phyloP scores from a whole-genome alignment of 2,888 invertebrate genomes.

The Andricus quercusramuli region DNA sequence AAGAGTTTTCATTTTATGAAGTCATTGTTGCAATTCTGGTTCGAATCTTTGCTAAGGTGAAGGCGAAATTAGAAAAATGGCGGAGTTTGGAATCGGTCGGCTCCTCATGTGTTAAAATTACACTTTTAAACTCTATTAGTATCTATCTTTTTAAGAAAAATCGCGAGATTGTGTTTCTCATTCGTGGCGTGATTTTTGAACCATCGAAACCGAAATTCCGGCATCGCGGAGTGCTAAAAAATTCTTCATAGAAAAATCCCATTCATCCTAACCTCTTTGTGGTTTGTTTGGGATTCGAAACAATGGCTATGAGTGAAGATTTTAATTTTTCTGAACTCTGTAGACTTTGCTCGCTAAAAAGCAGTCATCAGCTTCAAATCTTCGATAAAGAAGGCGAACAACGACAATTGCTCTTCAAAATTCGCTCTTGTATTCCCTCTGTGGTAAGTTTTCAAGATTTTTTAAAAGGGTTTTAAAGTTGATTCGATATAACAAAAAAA shows the following conservation, averaged over 20 bases:
- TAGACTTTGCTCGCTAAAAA: constrained; percentile 85
- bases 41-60: not conserved
- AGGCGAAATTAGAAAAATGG: constrained; percentile 16
- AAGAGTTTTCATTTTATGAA: not conserved
- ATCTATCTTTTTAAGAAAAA: not conserved
- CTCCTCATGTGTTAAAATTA: constrained; percentile 25
- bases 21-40: not conserved
- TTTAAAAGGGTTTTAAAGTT: not conserved
- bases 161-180: not conserved
- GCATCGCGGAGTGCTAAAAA: not conserved
- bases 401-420: constrained; percentile 85
- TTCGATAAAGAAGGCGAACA: constrained; percentile 87
- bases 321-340: constrained; percentile 87
- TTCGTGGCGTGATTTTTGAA: not conserved
- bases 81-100: constrained; percentile 28
- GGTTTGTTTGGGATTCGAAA: constrained; percentile 72
- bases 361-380: constrained; percentile 85
- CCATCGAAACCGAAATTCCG: not conserved
- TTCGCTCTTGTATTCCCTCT: constrained; percentile 85
- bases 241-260: not conserved
- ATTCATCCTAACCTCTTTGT: constrained; percentile 31
- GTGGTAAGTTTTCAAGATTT: constrained; percentile 81
- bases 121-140: constrained; percentile 28
- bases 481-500: not conserved
- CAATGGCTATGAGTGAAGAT: constrained; percentile 83